Percentiles rank a stretch among this genome's conserved stretches.
Conservation (phyloP, 2,888 invertebrate species). For the Drosophila kambysellisi region DNA sequence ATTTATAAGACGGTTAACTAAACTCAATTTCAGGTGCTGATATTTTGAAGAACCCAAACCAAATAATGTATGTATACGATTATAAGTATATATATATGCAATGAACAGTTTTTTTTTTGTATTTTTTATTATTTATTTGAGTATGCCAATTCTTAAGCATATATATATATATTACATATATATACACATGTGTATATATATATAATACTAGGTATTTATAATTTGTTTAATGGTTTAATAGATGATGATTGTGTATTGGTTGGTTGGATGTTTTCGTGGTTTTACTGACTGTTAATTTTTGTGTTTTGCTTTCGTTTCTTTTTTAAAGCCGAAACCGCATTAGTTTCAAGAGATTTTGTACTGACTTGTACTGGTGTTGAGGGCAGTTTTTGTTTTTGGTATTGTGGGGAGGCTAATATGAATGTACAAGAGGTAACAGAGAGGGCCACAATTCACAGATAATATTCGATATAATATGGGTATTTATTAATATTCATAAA, state of each 20-base stretch:
- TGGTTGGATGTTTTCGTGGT: slow-evolving; percentile 33
- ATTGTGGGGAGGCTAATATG: slow-evolving; percentile 42
- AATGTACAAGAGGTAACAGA: slow-evolving; percentile 60
- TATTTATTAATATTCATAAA: slow-evolving; percentile 19
- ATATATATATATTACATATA: not conserved
- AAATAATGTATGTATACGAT: slow-evolving; percentile 61
- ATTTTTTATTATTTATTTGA: not conserved
- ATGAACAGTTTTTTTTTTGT: slow-evolving; percentile 38
- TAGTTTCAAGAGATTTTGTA: slow-evolving; percentile 52
- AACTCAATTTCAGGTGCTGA: slow-evolving; percentile 42
- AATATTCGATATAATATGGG: slow-evolving; percentile 55
- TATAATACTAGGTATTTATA: slow-evolving; percentile 29
- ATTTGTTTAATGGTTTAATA: slow-evolving; percentile 43
- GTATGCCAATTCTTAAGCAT: slow-evolving; percentile 24
- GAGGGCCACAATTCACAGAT: slow-evolving; percentile 46
- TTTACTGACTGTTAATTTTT: slow-evolving; percentile 41
- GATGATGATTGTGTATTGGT: slow-evolving; percentile 47
- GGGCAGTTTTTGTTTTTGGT: slow-evolving; percentile 21
- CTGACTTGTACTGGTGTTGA: slow-evolving; percentile 21
- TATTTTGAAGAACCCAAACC: slow-evolving; percentile 74
- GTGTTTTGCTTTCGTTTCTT: slow-evolving; percentile 21
- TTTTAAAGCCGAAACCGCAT: slow-evolving; percentile 68
- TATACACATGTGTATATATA: not conserved
- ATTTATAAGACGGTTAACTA: slow-evolving; percentile 29
- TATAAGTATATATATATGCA: slow-evolving; percentile 38